Conservation (phyloP, 1,140 invertebrate genomes). For the Ruditapes philippinarum region DNA sequence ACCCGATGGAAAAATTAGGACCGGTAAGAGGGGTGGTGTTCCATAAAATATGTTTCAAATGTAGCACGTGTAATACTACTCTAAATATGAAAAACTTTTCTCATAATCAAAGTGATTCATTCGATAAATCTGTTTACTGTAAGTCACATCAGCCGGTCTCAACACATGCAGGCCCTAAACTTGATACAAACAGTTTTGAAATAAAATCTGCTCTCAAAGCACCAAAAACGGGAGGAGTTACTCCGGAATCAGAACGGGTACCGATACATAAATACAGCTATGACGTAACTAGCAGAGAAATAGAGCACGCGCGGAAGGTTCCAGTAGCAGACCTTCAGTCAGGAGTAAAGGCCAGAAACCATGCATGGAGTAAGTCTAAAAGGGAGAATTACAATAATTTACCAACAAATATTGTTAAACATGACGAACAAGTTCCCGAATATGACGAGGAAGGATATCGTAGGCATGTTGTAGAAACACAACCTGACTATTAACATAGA, state of each 20-base stretch:
- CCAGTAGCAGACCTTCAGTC: conserved; percentile 71
- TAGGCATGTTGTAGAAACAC: conserved; percentile 68
- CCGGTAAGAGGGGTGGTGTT: conserved; percentile 74
- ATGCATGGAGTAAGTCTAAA: conserved; percentile 70
- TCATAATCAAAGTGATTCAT: conserved; percentile 69
- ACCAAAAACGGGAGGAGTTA: conserved; percentile 66
- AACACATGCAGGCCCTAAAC: conserved; percentile 55
- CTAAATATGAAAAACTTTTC: conserved; percentile 72
- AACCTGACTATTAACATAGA: conserved; percentile 70
- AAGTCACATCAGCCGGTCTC: conserved; percentile 70
- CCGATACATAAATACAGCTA: conserved; percentile 62
- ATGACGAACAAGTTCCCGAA: conserved; percentile 70
- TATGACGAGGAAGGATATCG: conserved; percentile 70
- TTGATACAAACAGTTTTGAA: conserved; percentile 68
- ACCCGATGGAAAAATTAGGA: conserved; percentile 72
- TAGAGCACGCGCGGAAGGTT: conserved; percentile 70
- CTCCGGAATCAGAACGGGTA: conserved; percentile 19
- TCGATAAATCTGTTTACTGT: conserved; percentile 72
- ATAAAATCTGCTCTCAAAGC: conserved; percentile 72
- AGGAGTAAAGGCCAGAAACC: conserved; percentile 65
- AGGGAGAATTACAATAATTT: conserved; percentile 59
- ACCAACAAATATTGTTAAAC: conserved; percentile 66
- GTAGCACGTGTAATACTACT: conserved; percentile 69
- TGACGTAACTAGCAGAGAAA: conserved; percentile 62
- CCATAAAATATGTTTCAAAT: conserved; percentile 74